Evolutionary conservation across 2,113 vertebrate species (phyloP).

Genomic region (Aix galericulata): DNA sequence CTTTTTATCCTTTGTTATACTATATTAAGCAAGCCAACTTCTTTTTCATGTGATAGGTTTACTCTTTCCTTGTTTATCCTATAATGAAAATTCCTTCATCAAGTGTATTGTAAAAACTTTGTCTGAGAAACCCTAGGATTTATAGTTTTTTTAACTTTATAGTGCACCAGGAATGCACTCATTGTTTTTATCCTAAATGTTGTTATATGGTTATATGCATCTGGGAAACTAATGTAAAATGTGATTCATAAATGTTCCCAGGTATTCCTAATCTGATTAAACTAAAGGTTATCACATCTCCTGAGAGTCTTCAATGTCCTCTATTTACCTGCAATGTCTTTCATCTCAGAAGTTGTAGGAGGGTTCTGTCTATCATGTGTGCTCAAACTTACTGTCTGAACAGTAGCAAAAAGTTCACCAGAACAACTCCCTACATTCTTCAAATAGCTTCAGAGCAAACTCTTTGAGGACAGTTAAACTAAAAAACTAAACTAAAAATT

Average conservation of each 20-base stretch:
- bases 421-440: background rate
- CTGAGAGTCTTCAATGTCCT: background rate
- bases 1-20: background rate
- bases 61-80: background rate
- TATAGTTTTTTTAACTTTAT: background rate
- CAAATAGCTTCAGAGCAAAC: background rate
- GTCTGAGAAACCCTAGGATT: background rate
- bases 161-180: background rate
- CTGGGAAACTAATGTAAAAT: background rate
- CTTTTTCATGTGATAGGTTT: background rate
- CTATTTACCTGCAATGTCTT: background rate
- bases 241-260: background rate
- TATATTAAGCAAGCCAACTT: background rate
- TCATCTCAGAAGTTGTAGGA: background rate
- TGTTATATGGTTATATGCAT: background rate
- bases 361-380: background rate
- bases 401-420: background rate
- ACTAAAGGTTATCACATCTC: background rate
- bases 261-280: slow-evolving; percentile 9
- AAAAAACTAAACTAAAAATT: background rate
- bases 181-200: background rate
- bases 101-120: background rate
- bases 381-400: background rate
- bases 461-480: background rate
- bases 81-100: background rate